Evolutionary conservation across 2,888 invertebrate species (phyloP), one percentile per base, ranked within the genome.

Genomic region (Zaprionus obscuricornis): DNA sequence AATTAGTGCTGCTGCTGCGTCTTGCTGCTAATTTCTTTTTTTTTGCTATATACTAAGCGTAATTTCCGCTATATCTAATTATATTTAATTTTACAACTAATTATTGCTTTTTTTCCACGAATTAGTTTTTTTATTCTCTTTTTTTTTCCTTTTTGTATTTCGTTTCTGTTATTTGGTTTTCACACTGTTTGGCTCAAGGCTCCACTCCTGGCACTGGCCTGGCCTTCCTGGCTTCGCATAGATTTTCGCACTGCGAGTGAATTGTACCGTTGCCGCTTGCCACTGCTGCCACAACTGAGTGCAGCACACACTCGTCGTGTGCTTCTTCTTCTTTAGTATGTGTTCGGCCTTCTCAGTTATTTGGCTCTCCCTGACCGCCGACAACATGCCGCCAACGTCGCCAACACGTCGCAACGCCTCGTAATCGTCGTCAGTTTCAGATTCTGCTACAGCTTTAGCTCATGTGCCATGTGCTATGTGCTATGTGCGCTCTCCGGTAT

Each of bases 291-390:
- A 14, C 27, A 40, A 34, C 45, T 40, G 36, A 29, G 5, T 62
- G 67, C 56, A 43, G 47, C 58, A n/a, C n/a, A n/a, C n/a, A n/a
- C n/a, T n/a, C n/a, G n/a, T n/a, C n/a, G n/a, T n/a, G n/a, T n/a
- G n/a, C 29, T 24, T 14, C 27, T 13, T 4, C 34, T 17, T 50
- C 46, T 27, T 40, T n/a, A 11, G 37, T 51, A 45, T 16, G 58
- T 7, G 31, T 7, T 26, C 42, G 31, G 22, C 60, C 66, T 60
- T 63, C 62, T 47, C 42, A 2, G 17, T 29, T 36, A 18, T 13
- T 6, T 34, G 20, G 36, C 66, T 40, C 74, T 43, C 66, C 76
- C 85, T 84, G 86, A 82, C 84, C 86, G 86, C 62, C 83, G 87
- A 82, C 84, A 86, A 86, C 74, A 63, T 73, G 69, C 50, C 62